These are phyloP conservation scores for Phalanger gymnotis DNA, from an alignment of 2,797 vertebrate genomes.

Conservation along the genomic window DNA sequence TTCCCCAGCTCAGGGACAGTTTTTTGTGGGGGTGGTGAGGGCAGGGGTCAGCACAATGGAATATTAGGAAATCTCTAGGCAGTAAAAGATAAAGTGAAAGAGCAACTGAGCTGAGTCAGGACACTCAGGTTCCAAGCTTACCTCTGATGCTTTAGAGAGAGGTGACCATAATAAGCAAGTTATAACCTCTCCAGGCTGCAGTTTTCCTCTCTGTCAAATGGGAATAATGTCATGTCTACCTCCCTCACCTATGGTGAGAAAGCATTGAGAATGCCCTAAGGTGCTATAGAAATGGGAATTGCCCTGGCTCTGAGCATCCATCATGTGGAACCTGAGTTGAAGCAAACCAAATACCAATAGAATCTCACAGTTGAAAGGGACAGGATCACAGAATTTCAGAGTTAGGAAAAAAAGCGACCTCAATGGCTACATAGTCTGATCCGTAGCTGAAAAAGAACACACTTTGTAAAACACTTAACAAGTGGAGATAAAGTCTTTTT, in stretches of 20 bases:
- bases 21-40: background rate
- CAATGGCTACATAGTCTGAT: background rate
- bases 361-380: background rate
- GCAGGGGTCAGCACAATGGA: background rate
- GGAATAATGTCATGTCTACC: background rate
- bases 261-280: background rate
- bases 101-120: background rate
- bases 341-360: background rate
- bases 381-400: background rate
- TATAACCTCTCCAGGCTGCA: background rate
- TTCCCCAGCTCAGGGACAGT: background rate
- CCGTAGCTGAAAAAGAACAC: background rate
- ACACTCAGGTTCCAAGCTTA: background rate
- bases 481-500: background rate
- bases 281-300: background rate
- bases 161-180: background rate
- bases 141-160: background rate
- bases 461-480: background rate
- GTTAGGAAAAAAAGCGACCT: background rate
- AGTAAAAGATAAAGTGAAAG: background rate
- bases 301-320: background rate
- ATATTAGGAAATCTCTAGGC: background rate
- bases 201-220: background rate
- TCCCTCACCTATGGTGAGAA: background rate
- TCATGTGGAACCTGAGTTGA: background rate